A percentile compares a stretch with the other conserved stretches of the same genome.
phyloP scores from a whole-genome alignment of 2,888 invertebrate species.

The Adelphocoris suturalis region DNA sequence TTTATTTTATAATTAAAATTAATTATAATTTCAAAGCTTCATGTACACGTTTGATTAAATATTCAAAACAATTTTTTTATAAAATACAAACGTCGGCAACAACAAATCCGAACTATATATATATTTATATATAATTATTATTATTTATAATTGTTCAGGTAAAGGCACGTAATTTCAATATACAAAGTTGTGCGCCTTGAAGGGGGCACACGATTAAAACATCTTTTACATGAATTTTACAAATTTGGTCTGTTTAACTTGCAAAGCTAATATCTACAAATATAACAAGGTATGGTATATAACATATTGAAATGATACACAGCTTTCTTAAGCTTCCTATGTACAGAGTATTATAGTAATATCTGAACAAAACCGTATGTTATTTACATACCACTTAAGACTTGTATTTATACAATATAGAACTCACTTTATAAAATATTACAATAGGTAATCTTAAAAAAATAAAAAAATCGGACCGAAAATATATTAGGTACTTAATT shows the following conservation, averaged over 20 bases:
- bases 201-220: slow-evolving; percentile 47
- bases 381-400: neutral
- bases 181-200: slow-evolving; percentile 50
- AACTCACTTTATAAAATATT: slow-evolving; percentile 39
- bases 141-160: slow-evolving; percentile 74
- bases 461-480: slow-evolving; percentile 47
- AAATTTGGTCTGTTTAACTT: slow-evolving; percentile 72
- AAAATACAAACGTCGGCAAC: slow-evolving; percentile 72
- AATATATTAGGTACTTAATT: slow-evolving; percentile 7
- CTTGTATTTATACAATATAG: slow-evolving; percentile 20
- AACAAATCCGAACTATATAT: slow-evolving; percentile 63
- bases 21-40: slow-evolving; percentile 74
- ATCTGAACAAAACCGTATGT: neutral
- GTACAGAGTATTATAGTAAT: slow-evolving; percentile 19
- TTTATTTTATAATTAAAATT: slow-evolving; percentile 73
- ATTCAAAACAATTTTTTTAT: slow-evolving; percentile 68
- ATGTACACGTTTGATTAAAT: slow-evolving; percentile 73
- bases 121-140: slow-evolving; percentile 42
- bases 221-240: slow-evolving; percentile 55
- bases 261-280: slow-evolving; percentile 67
- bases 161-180: slow-evolving; percentile 73
- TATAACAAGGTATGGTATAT: slow-evolving; percentile 62
- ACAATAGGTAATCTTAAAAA: slow-evolving; percentile 23
- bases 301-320: slow-evolving; percentile 49
- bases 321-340: slow-evolving; percentile 37